Conservation (phyloP, 2,888 invertebrate species). For the Drosophila macrospina region DNA sequence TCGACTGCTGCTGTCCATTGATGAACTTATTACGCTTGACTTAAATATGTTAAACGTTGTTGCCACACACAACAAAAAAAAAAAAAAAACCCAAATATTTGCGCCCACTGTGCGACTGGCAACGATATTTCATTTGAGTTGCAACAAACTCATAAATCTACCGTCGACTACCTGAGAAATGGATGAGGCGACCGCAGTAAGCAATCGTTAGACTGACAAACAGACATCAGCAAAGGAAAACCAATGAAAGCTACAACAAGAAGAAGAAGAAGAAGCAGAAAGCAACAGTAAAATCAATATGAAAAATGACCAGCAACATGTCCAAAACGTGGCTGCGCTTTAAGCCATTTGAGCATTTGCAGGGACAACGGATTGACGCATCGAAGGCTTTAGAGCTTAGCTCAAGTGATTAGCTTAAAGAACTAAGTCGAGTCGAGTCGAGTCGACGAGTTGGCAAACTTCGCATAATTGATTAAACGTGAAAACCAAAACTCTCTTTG, state of each 20-base stretch:
- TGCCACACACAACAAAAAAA: too few species aligned
- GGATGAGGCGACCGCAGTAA: conserved; percentile 55
- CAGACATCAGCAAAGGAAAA: conserved; percentile 70
- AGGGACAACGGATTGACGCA: conserved; percentile 26
- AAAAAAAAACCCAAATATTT: too few species aligned
- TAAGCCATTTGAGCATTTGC: conserved; percentile 33
- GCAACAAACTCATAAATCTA: conserved; percentile 80
- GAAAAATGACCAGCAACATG: conserved; percentile 74
- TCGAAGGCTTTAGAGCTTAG: too few species aligned
- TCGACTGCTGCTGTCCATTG: conserved; percentile 51
- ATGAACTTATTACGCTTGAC: conserved; percentile 71
- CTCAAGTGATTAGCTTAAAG: conserved; percentile 62
- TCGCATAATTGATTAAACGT: conserved; percentile 78
- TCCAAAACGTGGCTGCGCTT: conserved; percentile 40
- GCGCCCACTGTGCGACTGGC: conserved; percentile 41
- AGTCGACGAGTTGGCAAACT: conserved; percentile 64
- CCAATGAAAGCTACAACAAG: background rate
- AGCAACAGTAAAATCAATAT: conserved; percentile 81
- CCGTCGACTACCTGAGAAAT: conserved; percentile 28
- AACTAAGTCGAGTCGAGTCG: conserved; percentile 8
- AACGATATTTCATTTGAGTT: conserved; percentile 76
- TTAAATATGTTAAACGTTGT: conserved; percentile 73
- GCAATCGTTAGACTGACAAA: conserved; percentile 81
- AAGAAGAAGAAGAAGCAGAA: conserved; percentile 3
- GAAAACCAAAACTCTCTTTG: too few species aligned